Base-by-base conservation (phyloP, 2,888 invertebrate genomes). In the Lepetodrilus schrolli region DNA sequence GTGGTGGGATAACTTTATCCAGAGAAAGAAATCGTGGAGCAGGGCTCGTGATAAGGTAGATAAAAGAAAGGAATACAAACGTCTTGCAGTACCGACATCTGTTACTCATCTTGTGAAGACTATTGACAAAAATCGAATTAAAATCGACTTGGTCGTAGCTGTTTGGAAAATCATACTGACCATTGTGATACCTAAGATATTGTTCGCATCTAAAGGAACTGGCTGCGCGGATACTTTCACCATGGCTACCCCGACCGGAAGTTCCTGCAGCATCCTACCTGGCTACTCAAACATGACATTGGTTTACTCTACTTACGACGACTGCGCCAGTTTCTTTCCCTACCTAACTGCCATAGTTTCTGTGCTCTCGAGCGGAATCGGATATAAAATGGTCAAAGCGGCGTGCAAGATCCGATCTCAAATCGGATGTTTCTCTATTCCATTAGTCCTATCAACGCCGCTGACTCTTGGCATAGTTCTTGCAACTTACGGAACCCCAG, bases 331-430 rank as follows among this genome's bases (percentile, higher is more conserved):
- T 36, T 20, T 13, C 10, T 20, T 26, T 4, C 75, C 72, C 4
- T 72, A 50, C 36, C 66, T 72, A 51, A 65, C 66, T 1, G 70
- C 73, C 2, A 10, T 66, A 13, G 47, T 96, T 47, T 96, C 96
- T 91, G 92, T 96, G 70, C 92, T 94, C 72, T 94, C 95, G 2
- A 94, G 96, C 1, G 96, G 96, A 87, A 92, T 96, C 70, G 95
- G 96, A 84, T 97, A 97, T 86, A 94, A 96, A 82, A 95, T 96
- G 86, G 96, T 96, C 7, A 97, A 97, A 92, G 97, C 97, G 84
- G 96, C 96, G 4, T 97, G 97, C 92, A 96, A 96, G 92, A 96
- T 97, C 87, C 93, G 96, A 83, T 98, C 98, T 83, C 98, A 98
- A 92, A 95, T 96, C 30, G 96, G 97, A 92, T 96, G 97, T 89